Evolutionary conservation across 1,140 invertebrate genomes (phyloP), one percentile per base, ranked within the genome.

Genomic region (Aphidius ervi): DNA sequence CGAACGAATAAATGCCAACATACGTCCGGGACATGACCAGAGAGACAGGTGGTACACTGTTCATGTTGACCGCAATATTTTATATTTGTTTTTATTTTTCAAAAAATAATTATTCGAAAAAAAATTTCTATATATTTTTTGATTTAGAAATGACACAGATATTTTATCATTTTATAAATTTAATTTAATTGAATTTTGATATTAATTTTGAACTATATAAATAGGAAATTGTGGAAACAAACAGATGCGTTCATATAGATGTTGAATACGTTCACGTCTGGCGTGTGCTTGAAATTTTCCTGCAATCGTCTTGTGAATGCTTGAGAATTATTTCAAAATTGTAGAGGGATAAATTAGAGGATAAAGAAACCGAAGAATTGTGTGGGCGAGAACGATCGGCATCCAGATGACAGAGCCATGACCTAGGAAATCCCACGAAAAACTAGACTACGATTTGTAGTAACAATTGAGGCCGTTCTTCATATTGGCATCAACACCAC

Each of bases 341-440:
- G n/a, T n/a, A 41, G 58, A 9, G 48, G 58, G 10, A 23, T 43
- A 16, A 5, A 42, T 41, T 42, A 56, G 39, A 42, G 45, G 37
- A 56, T 3, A 56, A 56, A 47, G 55, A 46, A 46, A 42, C 55
- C 43, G 31, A 56, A 37, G 55, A 37, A 46, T 47, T 10, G 46
- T 39, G 56, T 48, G 46, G 56, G 46, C 46, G 56, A 48, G 46
- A 37, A 31, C 41, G 16, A 53, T 50, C 63, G 63, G 56, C 40
- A 42, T 57, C 61, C 66, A 71, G 62, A 67, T 69, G 67, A 68
- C 66, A 70, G 68, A 69, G 67, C 64, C 67, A 69, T 71, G 70
- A 71, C 68, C 70, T 67, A 70, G 67, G 58, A 65, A 71, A 68
- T 71, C 70, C 68, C 63, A 68, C 65, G 67, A 65, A 60, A 49